Conservation (phyloP, 2,888 invertebrate genomes). For the Nomada ruficornis region DNA sequence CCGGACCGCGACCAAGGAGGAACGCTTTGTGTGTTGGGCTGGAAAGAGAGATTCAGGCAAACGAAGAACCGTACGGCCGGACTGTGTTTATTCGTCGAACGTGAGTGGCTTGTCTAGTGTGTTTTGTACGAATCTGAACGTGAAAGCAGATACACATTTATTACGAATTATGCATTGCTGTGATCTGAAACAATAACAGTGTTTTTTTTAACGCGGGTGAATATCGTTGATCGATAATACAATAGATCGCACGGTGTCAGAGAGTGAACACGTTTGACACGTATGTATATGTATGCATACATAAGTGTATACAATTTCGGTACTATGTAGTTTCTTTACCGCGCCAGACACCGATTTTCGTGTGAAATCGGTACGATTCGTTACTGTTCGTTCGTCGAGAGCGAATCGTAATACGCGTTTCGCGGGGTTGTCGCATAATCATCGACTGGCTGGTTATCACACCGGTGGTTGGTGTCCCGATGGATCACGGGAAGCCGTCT, state of each 20-base stretch:
- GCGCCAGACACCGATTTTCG: slow-evolving; percentile 21
- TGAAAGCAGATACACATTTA: not conserved
- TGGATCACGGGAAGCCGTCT: slow-evolving; percentile 30
- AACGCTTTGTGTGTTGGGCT: slow-evolving; percentile 60
- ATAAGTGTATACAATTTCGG: slow-evolving; percentile 55
- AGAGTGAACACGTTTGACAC: not conserved
- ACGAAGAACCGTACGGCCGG: slow-evolving; percentile 4
- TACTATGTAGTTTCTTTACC: too few relatives aligned
- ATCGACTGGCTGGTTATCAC: slow-evolving; percentile 35
- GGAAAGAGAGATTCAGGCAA: slow-evolving; percentile 28
- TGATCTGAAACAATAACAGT: not conserved
- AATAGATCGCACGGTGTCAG: slow-evolving; percentile 23
- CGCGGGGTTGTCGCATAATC: slow-evolving; percentile 18
- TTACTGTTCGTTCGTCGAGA: slow-evolving; percentile 33
- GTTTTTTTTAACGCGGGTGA: slow-evolving; percentile 23
- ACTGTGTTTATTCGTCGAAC: not conserved
- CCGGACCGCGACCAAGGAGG: slow-evolving; percentile 63
- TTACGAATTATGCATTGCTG: too few relatives aligned
- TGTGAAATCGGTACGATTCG: slow-evolving; percentile 48
- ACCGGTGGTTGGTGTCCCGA: slow-evolving; percentile 26
- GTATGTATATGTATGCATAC: not conserved
- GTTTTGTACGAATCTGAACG: not conserved
- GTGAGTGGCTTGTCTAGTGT: slow-evolving; percentile 4
- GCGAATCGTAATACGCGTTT: slow-evolving; percentile 16
- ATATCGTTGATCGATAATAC: slow-evolving; percentile 50